These are phyloP conservation scores for Drosophila aff. DNA, from an alignment of 1,140 invertebrate genomes.

Conservation along the genomic window DNA sequence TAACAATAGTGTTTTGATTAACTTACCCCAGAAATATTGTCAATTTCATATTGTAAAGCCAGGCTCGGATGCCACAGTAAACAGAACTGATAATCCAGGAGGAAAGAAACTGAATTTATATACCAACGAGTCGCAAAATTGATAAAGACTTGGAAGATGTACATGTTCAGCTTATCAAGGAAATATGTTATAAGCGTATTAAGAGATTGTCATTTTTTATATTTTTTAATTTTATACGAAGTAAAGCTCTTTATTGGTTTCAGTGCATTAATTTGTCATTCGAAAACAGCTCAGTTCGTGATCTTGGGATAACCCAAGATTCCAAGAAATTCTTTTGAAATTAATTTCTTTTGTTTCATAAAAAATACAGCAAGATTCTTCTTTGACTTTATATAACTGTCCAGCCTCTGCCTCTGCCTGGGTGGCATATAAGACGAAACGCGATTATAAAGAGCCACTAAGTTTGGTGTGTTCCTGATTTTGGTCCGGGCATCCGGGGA, in stretches of 20 bases:
- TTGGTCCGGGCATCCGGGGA: too few relatives aligned
- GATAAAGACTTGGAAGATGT: background rate
- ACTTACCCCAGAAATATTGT: background rate
- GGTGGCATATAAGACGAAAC: too few relatives aligned
- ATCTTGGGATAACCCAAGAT: background rate
- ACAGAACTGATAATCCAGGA: background rate
- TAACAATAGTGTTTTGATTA: background rate
- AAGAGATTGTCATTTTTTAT: background rate
- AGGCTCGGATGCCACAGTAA: background rate
- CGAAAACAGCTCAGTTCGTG: background rate
- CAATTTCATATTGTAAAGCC: background rate
- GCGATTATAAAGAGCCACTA: too few relatives aligned
- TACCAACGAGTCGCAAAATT: background rate
- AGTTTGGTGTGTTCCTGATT: too few relatives aligned
- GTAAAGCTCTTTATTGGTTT: background rate
- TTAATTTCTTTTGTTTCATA: background rate
- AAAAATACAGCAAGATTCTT: too few relatives aligned
- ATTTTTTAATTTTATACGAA: background rate
- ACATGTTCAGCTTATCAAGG: background rate
- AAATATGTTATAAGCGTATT: background rate
- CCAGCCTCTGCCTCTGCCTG: too few relatives aligned
- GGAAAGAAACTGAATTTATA: conserved; percentile 2
- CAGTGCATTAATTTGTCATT: background rate
- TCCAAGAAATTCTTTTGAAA: background rate
- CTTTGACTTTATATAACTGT: too few relatives aligned